These are phyloP conservation scores for Conopomorpha cramerella DNA, from an alignment of 1,140 invertebrate species.

Conservation along the genomic window DNA sequence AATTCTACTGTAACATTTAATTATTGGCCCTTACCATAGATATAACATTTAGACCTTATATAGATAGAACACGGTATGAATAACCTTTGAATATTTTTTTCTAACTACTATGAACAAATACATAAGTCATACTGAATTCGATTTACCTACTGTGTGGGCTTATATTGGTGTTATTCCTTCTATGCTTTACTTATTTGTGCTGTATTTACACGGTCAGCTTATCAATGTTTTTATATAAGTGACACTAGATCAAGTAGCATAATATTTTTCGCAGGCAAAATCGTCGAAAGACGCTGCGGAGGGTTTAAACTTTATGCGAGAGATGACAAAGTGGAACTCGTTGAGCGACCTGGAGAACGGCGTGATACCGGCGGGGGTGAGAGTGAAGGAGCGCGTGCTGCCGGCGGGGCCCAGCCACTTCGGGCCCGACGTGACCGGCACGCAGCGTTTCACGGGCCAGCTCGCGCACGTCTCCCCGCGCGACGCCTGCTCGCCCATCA, in stretches of 20 bases:
- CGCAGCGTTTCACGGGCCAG: constrained; percentile 64
- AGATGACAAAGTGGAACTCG: constrained; percentile 92
- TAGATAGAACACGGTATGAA: too few relatives aligned
- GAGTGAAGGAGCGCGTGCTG: constrained; percentile 49
- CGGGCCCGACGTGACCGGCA: constrained; percentile 73
- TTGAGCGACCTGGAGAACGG: constrained; percentile 44
- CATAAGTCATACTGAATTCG: too few relatives aligned
- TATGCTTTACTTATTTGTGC: too few relatives aligned
- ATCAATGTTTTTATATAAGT: constrained; percentile 11
- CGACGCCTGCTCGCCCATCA: constrained; percentile 68
- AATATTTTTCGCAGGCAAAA: constrained; percentile 84
- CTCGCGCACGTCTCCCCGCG: constrained; percentile 64
- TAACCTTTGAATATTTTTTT: too few relatives aligned
- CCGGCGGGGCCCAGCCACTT: constrained; percentile 92
- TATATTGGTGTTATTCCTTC: too few relatives aligned
- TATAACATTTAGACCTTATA: too few relatives aligned
- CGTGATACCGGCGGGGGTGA: constrained; percentile 28
- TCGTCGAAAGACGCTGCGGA: constrained; percentile 86
- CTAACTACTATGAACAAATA: too few relatives aligned
- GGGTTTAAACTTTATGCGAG: constrained; percentile 94
- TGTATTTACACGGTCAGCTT: too few relatives aligned
- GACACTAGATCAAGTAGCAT: too few relatives aligned
- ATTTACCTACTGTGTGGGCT: too few relatives aligned
- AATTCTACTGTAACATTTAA: too few relatives aligned
- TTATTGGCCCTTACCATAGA: too few relatives aligned